Base-by-base conservation (phyloP, 2,888 invertebrate genomes). In the Agrochola lychnidis region DNA sequence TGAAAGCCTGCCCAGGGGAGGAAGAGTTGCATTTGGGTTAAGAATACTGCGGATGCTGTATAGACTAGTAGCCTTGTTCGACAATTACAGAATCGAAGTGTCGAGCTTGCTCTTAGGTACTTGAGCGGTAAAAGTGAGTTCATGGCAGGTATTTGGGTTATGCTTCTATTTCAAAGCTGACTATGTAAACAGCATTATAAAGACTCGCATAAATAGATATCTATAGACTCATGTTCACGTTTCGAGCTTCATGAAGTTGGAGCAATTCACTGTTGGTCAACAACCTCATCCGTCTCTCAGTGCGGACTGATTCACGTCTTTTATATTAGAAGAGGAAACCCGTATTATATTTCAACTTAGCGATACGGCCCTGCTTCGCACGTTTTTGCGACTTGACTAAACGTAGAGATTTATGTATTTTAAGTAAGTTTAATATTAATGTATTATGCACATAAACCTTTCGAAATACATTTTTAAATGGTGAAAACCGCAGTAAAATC, bases 1-100 rank as follows among this genome's bases (percentile, higher is more conserved):
- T 85, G 87, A 87, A 82, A 85, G 77, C 75, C 62, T 59, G 9
- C 87, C 70, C 75, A 2, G 12, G 84, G 78, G 88, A 76, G 25
- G 48, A 70, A n/a, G 66, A 59, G 73, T 75, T 86, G 76, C 73
- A 82, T 74, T 74, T 64, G 72, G 57, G 71, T 75, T 73, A 36
- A 63, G 59, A 67, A 36, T 61, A 59, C 61, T 78, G 59, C 62
- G 62, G 62, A 67, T 40, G 9, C 36, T 70, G 62, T 63, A n/a
- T n/a, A 36, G 22, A 61, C 51, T 56, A 19, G 53, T 59, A 10
- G n/a, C 51, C 71, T 69, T 68, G 51, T 68, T 56, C 19, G 22
- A 25, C 51, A 36, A 56, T 77, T 56, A 72, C 5, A n/a, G 22
- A 51, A 76, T 59, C 57, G 19, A 59, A 70, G 36, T 16, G 59